These are phyloP conservation scores for Ciona savignyi DNA, from an alignment of 23 tunicate species.

Conservation along the genomic window DNA sequence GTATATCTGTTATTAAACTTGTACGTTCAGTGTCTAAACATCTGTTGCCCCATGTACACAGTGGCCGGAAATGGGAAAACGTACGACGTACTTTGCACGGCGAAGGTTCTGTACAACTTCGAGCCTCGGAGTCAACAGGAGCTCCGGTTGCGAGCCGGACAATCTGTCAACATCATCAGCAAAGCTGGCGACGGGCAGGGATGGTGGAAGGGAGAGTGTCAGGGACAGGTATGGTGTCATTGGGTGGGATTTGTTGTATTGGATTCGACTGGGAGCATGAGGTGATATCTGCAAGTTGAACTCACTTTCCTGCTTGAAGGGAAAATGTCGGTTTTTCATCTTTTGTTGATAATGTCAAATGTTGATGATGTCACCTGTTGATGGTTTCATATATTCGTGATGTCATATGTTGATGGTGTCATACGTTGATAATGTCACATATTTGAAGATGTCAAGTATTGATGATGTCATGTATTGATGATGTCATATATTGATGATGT, in stretches of 20 bases:
- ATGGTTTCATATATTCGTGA: not conserved
- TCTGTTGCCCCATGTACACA: not conserved
- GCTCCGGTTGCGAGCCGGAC: constrained; percentile 53
- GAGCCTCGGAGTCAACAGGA: constrained; percentile 68
- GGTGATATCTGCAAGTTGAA: too few relatives aligned
- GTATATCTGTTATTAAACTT: too few relatives aligned
- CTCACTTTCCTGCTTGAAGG: too few relatives aligned
- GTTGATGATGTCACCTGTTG: not conserved
- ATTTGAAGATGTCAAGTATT: too few relatives aligned
- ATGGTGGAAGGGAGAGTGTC: constrained; percentile 92
- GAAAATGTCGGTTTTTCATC: too few relatives aligned
- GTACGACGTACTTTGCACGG: constrained; percentile 48
- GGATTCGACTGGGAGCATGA: too few relatives aligned
- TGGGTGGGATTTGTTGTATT: too few relatives aligned
- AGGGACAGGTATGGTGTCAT: constrained; percentile 43
- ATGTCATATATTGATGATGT: not conserved
- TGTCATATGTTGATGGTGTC: not conserved
- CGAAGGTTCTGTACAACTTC: constrained; percentile 55
- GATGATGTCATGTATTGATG: not conserved
- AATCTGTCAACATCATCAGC: constrained; percentile 67
- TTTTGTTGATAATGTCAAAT: not conserved
- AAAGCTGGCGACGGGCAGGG: constrained; percentile 87
- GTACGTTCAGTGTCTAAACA: too few relatives aligned
- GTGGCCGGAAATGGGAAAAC: constrained; percentile 5
- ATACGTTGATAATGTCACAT: too few relatives aligned